These are phyloP conservation scores for Protonibea diacanthus DNA, from an alignment of 2,797 vertebrate genomes.

Conservation along the genomic window DNA sequence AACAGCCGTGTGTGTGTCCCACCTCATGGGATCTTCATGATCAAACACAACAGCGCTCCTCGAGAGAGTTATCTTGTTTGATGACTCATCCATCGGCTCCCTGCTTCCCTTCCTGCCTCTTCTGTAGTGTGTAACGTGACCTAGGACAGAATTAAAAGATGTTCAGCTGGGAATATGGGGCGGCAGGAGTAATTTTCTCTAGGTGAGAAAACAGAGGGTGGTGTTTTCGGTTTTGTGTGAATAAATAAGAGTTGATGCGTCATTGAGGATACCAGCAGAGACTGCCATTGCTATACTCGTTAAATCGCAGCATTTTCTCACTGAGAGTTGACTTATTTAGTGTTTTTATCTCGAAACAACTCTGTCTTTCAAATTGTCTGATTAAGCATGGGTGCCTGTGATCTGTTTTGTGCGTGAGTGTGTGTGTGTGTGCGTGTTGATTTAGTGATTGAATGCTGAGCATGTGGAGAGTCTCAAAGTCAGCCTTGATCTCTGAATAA, in stretches of 20 bases:
- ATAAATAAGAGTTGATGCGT: constrained; percentile 12
- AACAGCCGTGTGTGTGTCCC: constrained; percentile 26
- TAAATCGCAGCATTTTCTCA: not conserved
- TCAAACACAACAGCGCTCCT: constrained; percentile 69
- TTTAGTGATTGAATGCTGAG: constrained; percentile 49
- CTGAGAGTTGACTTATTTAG: not conserved
- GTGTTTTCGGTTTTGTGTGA: constrained; percentile 19
- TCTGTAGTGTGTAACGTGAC: constrained; percentile 48
- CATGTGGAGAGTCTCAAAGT: constrained; percentile 16
- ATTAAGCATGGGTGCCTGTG: not conserved
- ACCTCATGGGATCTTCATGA: constrained; percentile 57
- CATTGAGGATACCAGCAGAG: constrained; percentile 2
- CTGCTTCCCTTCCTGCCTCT: constrained; percentile 31
- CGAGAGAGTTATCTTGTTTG: constrained; percentile 55
- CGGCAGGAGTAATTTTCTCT: constrained; percentile 14
- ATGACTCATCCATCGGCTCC: constrained; percentile 60
- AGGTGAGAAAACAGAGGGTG: constrained; percentile 30
- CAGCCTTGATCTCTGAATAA: constrained; percentile 52
- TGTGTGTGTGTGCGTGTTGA: constrained; percentile 10
- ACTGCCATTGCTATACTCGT: not conserved
- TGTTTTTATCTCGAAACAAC: constrained; percentile 19
- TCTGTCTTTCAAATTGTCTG: constrained; percentile 14
- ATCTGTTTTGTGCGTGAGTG: constrained; percentile 8
- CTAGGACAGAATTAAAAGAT: constrained; percentile 45
- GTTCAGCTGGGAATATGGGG: constrained; percentile 31